A percentile compares a stretch with the other conserved stretches of the same genome.
Evolutionary conservation across 2,888 invertebrate species (phyloP).

Genomic region (Alsophila aescularia): DNA sequence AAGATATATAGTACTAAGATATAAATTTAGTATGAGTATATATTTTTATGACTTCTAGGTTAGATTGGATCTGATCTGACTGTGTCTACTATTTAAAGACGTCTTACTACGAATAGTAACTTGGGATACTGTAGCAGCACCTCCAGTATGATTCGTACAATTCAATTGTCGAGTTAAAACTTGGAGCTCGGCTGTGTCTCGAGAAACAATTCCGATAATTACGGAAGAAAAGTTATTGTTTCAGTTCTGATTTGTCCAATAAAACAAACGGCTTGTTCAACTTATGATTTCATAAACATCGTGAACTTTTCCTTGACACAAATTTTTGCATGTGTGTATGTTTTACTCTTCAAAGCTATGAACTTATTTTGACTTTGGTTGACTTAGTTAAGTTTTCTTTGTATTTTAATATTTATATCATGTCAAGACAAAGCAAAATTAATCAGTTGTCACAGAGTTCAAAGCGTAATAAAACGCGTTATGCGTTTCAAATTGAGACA

Average conservation of each 20-base stretch:
- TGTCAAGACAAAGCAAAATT: background rate
- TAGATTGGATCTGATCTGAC: too few relatives aligned
- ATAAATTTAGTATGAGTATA: too few relatives aligned
- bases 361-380: too few relatives aligned
- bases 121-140: conserved; percentile 1
- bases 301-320: too few relatives aligned
- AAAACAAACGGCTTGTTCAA: background rate
- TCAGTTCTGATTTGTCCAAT: background rate
- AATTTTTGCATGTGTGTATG: background rate
- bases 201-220: conserved; percentile 11
- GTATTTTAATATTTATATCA: too few relatives aligned
- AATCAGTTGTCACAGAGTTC: background rate
- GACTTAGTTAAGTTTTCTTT: too few relatives aligned
- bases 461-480: too few relatives aligned
- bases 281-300: too few relatives aligned
- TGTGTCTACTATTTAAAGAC: too few relatives aligned
- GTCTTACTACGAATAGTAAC: background rate
- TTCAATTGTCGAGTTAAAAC: conserved; percentile 47
- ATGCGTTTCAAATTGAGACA: conserved; percentile 17
- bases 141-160: conserved; percentile 40
- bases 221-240: conserved; percentile 13
- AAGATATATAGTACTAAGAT: too few relatives aligned
- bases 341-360: background rate
- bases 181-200: conserved; percentile 15
- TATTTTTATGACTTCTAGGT: too few relatives aligned